Evolutionary conservation across 2,888 invertebrate genomes (phyloP), one percentile per base, ranked within the genome.

Genomic region (Euplagia quadripunctaria): DNA sequence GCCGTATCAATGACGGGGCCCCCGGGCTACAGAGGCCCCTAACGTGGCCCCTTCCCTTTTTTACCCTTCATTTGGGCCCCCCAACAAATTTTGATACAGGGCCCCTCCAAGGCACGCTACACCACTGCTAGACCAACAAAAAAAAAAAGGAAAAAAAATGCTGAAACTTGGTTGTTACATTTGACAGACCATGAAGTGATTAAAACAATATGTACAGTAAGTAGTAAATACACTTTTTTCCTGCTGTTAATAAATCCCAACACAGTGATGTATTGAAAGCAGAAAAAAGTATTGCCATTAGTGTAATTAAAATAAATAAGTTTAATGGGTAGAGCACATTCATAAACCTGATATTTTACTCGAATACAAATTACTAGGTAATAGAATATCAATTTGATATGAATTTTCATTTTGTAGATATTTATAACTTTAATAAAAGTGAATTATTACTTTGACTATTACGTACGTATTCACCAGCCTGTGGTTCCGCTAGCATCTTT

Each of bases 201-300:
- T 12, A 31, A 51, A 51, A 51, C 14, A 14, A 12, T 6, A 16
- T 17, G n/a, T 52, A 52, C 17, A 31, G 31, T 31, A 31, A 52
- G n/a, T n/a, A 7, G 52, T 52, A 52, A n/a, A 16, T 17, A 17
- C 17, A 17, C 8, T 52, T 8, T n/a, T 52, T 51, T 17, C n/a
- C 1, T 52, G 52, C n/a, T 52, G 7, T 1, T 8, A 52, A 52
- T n/a, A n/a, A 17, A 52, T n/a, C 17, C 6, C 14, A 51, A 20
- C 61, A 31, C 61, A 61, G 14, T 31, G 5, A 16, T 51, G 20
- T 49, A 51, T 16, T 51, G 11, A 31, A 61, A 61, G 20, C 16
- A 31, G 31, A 31, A 9, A 8, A 16, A 70, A 70, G n/a, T 64
- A 43, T 20, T 42, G 64, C 70, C 64, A 70, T 70, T 70, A 64